Evolutionary conservation across 2,113 vertebrate species (phyloP).

Genomic region (Dissostichus mawsoni): DNA sequence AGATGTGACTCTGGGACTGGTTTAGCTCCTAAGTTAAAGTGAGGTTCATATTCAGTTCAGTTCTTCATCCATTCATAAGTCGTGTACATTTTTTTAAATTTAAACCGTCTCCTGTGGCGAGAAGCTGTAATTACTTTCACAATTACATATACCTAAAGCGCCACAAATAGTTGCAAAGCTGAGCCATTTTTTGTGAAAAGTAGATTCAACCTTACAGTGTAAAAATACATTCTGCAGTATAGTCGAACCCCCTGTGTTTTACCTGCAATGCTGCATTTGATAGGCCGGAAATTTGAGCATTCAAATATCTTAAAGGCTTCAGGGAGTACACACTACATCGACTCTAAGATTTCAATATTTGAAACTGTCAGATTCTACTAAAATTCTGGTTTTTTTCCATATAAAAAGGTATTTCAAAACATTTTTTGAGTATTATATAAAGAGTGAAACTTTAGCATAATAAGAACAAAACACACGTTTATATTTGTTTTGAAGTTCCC

Average conservation of each 20-base stretch:
- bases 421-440: background rate
- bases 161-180: constrained; percentile 26
- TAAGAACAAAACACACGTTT: background rate
- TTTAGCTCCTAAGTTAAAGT: constrained; percentile 28
- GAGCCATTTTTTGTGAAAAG: constrained; percentile 1
- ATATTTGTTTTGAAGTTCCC: background rate
- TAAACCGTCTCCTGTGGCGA: constrained; percentile 14
- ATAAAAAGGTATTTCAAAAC: no score
- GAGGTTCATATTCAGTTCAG: constrained; percentile 53
- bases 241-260: background rate
- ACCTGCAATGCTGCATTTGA: background rate
- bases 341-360: no score
- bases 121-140: constrained; percentile 10
- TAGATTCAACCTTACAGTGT: constrained; percentile 10
- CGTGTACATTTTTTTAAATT: constrained; percentile 15
- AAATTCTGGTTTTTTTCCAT: no score
- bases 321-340: background rate
- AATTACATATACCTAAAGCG: constrained; percentile 21
- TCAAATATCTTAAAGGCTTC: background rate
- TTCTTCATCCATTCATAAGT: constrained; percentile 31
- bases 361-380: no score
- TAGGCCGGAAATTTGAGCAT: background rate
- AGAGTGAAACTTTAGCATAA: background rate
- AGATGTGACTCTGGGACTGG: no score
- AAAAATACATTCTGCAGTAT: background rate